Evolutionary conservation across 2,113 vertebrate species (phyloP).

Genomic region (Semicossyphus pulcher): DNA sequence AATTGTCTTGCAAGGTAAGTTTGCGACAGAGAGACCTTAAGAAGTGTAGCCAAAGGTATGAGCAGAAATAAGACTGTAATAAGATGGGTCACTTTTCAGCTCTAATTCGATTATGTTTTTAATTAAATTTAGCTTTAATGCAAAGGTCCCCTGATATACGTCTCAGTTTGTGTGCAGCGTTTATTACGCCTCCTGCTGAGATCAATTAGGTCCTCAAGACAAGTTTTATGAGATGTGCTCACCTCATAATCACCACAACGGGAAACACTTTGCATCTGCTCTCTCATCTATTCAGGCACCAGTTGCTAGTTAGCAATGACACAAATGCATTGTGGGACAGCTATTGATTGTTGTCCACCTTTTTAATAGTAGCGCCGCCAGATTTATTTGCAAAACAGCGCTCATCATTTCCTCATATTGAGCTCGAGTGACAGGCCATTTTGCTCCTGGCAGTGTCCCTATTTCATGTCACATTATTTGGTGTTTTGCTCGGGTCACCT

Average conservation of each 20-base stretch:
- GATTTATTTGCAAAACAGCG: conserved; percentile 74
- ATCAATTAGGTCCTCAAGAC: conserved; percentile 81
- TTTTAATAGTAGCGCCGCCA: conserved; percentile 62
- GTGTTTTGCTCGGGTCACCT: conserved; percentile 80
- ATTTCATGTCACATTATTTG: conserved; percentile 81
- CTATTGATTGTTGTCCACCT: conserved; percentile 69
- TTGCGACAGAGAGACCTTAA: too few species aligned
- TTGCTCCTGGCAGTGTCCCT: conserved; percentile 77
- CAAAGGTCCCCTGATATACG: conserved; percentile 66
- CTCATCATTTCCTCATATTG: conserved; percentile 78
- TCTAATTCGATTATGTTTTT: conserved; percentile 72
- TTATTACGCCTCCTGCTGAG: conserved; percentile 75
- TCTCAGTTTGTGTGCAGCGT: conserved; percentile 60
- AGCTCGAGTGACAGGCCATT: conserved; percentile 74
- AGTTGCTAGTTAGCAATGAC: conserved; percentile 63
- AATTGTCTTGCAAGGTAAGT: too few species aligned
- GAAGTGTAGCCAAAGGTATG: too few species aligned
- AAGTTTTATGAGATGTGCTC: conserved; percentile 75
- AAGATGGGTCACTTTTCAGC: conserved; percentile 51
- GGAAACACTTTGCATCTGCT: conserved; percentile 62
- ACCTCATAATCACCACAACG: conserved; percentile 71
- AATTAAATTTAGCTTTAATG: conserved; percentile 76
- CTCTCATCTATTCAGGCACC: conserved; percentile 54
- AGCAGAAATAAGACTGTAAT: conserved; percentile 46
- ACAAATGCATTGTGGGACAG: conserved; percentile 57